phyloP scores from a whole-genome alignment of 2,888 invertebrate species.

The Tetragnatha montana region DNA sequence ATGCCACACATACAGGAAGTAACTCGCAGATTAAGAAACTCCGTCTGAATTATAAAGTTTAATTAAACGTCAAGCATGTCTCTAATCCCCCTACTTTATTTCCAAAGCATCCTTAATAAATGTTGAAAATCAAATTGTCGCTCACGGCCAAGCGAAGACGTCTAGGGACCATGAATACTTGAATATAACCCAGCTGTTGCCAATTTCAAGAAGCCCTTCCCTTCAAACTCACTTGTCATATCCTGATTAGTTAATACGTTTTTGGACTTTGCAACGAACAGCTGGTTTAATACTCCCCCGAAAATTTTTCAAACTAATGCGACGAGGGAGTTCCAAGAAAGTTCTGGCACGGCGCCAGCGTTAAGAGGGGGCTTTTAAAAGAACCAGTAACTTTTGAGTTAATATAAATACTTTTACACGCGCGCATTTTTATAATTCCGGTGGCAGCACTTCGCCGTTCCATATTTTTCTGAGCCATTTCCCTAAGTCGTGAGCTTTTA shows the following conservation, averaged over 20 bases:
- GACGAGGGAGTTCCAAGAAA: conserved; percentile 13
- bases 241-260: conserved; percentile 59
- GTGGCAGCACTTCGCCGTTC: not conserved
- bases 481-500: conserved; percentile 36
- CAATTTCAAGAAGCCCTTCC: not conserved
- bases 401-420: conserved; percentile 46
- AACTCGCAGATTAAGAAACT: not conserved
- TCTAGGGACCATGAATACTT: not conserved
- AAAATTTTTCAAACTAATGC: conserved; percentile 56
- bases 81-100: not conserved
- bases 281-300: conserved; percentile 45
- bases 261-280: conserved; percentile 42
- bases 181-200: not conserved
- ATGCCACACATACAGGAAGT: not conserved
- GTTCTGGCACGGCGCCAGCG: conserved; percentile 33
- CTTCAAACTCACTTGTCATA: not conserved
- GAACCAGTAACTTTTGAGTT: conserved; percentile 33
- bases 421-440: conserved; percentile 44
- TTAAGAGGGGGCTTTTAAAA: not conserved
- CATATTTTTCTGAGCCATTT: conserved; percentile 32
- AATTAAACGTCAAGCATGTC: not conserved
- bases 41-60: not conserved
- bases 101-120: not conserved
- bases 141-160: not conserved
- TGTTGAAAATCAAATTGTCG: conserved; percentile 1